A percentile compares a stretch with the other conserved stretches of the same genome.
Conservation (phyloP, 2,113 vertebrate species). For the Himantopus leucocephalus region DNA sequence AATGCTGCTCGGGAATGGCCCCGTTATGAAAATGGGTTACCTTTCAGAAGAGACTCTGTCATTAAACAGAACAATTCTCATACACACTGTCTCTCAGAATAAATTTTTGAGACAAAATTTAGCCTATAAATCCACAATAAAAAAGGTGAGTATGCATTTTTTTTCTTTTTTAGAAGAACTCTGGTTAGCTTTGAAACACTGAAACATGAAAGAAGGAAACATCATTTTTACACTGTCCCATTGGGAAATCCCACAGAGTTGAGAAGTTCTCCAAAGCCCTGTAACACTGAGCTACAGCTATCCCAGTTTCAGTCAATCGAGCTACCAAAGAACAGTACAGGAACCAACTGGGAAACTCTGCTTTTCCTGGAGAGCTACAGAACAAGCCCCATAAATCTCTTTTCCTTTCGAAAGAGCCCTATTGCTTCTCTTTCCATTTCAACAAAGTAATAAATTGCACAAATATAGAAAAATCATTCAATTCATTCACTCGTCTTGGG, state of each 20-base stretch:
- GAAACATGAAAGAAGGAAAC: background rate
- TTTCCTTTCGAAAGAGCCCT: background rate
- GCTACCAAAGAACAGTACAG: background rate
- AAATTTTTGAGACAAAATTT: background rate
- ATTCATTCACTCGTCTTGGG: background rate
- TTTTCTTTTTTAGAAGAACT: background rate
- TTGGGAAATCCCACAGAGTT: background rate
- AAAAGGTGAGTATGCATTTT: background rate
- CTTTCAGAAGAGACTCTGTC: background rate
- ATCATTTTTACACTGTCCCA: background rate
- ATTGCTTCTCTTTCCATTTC: background rate
- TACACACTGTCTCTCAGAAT: background rate
- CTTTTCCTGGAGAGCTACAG: background rate
- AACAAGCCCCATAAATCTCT: background rate
- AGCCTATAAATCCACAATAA: background rate
- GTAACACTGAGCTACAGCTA: background rate
- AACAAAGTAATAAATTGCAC: background rate
- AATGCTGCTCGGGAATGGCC: background rate
- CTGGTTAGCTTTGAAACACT: background rate
- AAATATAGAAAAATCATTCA: background rate
- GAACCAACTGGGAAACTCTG: background rate
- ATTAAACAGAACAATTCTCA: background rate
- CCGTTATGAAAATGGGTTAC: fast-evolving
- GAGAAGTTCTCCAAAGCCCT: background rate
- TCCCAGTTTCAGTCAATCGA: background rate